Conservation (phyloP, 2,797 vertebrate genomes). For the Myotis daubentonii region DNA sequence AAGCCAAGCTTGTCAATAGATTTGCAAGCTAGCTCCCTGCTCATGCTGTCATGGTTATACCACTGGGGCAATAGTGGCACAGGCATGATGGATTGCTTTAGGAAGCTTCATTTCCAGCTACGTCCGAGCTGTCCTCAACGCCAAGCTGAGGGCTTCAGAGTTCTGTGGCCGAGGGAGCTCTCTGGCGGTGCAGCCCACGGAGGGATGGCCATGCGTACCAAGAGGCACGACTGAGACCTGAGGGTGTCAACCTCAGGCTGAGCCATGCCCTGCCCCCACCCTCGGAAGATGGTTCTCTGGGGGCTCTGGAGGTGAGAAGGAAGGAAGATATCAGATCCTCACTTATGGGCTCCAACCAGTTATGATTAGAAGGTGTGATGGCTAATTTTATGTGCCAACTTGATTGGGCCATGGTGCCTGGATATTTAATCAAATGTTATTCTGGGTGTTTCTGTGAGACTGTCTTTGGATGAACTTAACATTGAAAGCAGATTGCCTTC, state of each 20-base stretch:
- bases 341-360: no score
- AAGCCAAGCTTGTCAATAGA: background rate
- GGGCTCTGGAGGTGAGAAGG: background rate
- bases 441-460: background rate
- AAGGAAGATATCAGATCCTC: background rate
- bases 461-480: background rate
- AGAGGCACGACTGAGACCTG: background rate
- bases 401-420: background rate
- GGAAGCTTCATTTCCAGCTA: background rate
- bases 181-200: background rate
- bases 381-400: background rate
- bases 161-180: background rate
- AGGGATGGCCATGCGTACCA: background rate
- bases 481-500: background rate
- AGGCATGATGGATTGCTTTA: background rate
- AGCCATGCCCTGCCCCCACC: background rate
- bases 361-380: background rate
- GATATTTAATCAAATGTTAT: background rate
- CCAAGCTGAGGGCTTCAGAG: background rate
- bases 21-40: background rate
- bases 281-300: background rate
- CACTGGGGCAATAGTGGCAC: background rate
- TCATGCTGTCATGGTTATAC: background rate
- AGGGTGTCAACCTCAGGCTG: background rate
- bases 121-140: background rate